These are phyloP conservation scores for Onychomys arenicola DNA, from an alignment of 2,797 vertebrate species.

Conservation along the genomic window DNA sequence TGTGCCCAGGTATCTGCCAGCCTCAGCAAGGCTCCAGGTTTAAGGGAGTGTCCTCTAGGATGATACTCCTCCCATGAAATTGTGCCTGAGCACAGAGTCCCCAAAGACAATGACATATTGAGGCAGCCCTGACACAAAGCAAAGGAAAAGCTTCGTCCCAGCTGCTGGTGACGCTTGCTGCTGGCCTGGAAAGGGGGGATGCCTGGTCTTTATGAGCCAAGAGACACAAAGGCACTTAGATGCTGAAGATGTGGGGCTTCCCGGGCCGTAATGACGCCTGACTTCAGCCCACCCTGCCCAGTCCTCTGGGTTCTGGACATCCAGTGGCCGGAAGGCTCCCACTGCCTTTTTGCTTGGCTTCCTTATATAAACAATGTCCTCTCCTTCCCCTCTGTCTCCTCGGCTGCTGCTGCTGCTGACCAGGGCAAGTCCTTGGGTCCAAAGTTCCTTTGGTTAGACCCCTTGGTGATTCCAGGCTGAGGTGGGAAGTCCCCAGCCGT, in stretches of 20 bases:
- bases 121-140: neutral
- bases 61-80: neutral
- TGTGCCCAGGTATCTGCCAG: neutral
- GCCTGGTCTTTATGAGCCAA: neutral
- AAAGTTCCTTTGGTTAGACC: neutral
- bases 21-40: neutral
- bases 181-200: no score
- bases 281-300: neutral
- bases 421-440: neutral
- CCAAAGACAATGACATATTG: neutral
- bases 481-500: neutral
- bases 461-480: neutral
- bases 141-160: neutral
- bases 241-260: neutral
- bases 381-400: neutral
- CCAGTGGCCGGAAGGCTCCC: neutral
- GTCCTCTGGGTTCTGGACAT: neutral
- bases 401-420: neutral
- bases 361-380: neutral
- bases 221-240: neutral
- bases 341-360: neutral
- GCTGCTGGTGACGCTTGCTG: neutral
- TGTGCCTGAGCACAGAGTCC: neutral
- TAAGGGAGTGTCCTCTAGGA: no score
- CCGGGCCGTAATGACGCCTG: accelerated